Evolutionary conservation across 1,140 invertebrate genomes (phyloP).

Genomic region (Trichoplusia ni): DNA sequence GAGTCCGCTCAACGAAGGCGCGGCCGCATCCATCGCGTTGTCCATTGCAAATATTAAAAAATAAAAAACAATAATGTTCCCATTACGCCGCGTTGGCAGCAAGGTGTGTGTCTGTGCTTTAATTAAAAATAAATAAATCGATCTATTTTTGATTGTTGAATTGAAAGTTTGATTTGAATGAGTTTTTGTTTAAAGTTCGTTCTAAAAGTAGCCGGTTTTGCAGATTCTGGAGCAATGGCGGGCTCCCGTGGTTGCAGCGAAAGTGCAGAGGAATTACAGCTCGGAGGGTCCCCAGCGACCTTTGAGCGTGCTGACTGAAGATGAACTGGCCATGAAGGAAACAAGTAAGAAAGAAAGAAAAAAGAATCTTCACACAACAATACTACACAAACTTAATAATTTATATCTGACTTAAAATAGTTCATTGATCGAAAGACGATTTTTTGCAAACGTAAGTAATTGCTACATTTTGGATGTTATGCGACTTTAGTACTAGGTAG

Average conservation of each 20-base stretch:
- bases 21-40: slow-evolving; percentile 41
- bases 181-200: not conserved
- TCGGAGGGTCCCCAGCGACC: slow-evolving; percentile 75
- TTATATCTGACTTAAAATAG: no score
- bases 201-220: slow-evolving; percentile 42
- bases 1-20: slow-evolving; percentile 49
- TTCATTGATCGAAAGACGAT: no score
- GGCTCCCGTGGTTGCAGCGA: slow-evolving; percentile 51
- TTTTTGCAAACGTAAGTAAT: no score
- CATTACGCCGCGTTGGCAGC: slow-evolving; percentile 68
- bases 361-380: not conserved
- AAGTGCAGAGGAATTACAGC: slow-evolving; percentile 56
- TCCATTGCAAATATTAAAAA: slow-evolving; percentile 46
- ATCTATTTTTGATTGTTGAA: slow-evolving; percentile 12
- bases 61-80: slow-evolving; percentile 64
- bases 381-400: not conserved
- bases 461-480: no score
- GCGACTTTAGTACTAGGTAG: no score
- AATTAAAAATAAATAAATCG: slow-evolving; percentile 27
- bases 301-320: slow-evolving; percentile 87
- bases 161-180: slow-evolving; percentile 32
- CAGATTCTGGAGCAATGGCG: slow-evolving; percentile 79
- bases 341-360: slow-evolving; percentile 83
- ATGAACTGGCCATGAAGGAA: slow-evolving; percentile 90
- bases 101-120: slow-evolving; percentile 62